Base-by-base conservation (phyloP, 2,888 invertebrate species). In the Coelogynopora nodosa region DNA sequence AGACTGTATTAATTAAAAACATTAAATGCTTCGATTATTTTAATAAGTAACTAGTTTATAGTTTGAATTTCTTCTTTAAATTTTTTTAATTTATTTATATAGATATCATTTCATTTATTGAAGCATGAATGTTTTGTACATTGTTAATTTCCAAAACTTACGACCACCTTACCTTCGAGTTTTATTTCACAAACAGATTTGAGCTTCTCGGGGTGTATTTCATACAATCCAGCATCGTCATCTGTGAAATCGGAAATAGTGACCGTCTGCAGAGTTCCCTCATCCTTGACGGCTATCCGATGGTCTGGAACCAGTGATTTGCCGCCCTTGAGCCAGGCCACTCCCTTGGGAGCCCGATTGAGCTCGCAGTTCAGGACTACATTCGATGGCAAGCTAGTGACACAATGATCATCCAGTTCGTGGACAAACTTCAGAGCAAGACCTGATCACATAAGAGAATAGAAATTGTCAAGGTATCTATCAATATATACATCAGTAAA, bases 311-410 rank as follows among this genome's bases (percentile, higher is more conserved):
- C 74, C 18, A 84, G 2, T 26, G 88, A 87, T 67, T 89, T 88
- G 26, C 89, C 90, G 83, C 91, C 89, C 84, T 90, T 90, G 18
- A 88, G 87, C 91, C 91, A 91, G 49, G 83, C 87, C 84, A 91
- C 88, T 13, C 87, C 88, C 23, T 90, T 91, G 27, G 74, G 74
- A 26, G 2, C 23, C 18, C 74, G 5, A 23, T 74, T 74, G 18
- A 74, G 2, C 74, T 74, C 74, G 27, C 74, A 74, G 5, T 74
- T 26, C 27, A 74, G 23, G 27, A 74, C 23, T n/a, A 74, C 74
- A 74, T 88, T 87, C 23, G 90, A 90, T 1, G 89, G 84, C 2
- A 82, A 18, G 2, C 23, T 31, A 2, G 82, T 82, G n/a, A 82
- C 13, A 10, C 30, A 31, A n/a, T 74, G 74, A 26, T 74, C 74